A percentile compares a stretch with the other conserved stretches of the same genome.
These are phyloP conservation scores for Sarcophaga subvicina DNA, from an alignment of 2,888 invertebrate species.

Conservation along the genomic window DNA sequence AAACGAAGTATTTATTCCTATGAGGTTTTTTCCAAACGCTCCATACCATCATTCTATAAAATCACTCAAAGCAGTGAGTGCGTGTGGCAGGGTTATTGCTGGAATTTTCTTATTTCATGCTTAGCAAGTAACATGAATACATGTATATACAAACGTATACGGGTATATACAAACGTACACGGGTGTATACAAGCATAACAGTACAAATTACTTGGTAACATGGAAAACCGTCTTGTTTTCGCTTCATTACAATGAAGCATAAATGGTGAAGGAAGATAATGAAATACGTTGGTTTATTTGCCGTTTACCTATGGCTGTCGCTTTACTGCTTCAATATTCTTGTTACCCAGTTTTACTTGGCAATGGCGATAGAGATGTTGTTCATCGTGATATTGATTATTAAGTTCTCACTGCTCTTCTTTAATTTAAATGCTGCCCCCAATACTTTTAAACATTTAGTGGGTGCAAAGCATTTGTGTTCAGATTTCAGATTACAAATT, in stretches of 20 bases:
- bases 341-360: constrained; percentile 22
- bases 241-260: neutral
- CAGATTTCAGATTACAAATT: neutral
- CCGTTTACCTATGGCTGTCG: constrained; percentile 2
- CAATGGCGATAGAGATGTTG: neutral
- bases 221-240: neutral
- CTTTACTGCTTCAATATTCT: constrained; percentile 5
- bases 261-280: neutral
- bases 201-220: neutral
- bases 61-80: too few species aligned
- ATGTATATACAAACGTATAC: too few species aligned
- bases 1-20: constrained; percentile 38
- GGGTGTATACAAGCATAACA: neutral
- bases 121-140: too few species aligned
- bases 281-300: constrained; percentile 47
- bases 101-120: too few species aligned
- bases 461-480: constrained; percentile 6
- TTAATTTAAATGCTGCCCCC: neutral
- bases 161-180: neutral
- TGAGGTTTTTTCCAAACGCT: neutral
- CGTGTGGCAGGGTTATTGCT: too few species aligned
- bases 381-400: neutral
- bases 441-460: neutral
- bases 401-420: neutral
- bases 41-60: too few species aligned